Conservation (phyloP, 92 coral and sea anemone genomes). For the Nematostella vectensis region DNA sequence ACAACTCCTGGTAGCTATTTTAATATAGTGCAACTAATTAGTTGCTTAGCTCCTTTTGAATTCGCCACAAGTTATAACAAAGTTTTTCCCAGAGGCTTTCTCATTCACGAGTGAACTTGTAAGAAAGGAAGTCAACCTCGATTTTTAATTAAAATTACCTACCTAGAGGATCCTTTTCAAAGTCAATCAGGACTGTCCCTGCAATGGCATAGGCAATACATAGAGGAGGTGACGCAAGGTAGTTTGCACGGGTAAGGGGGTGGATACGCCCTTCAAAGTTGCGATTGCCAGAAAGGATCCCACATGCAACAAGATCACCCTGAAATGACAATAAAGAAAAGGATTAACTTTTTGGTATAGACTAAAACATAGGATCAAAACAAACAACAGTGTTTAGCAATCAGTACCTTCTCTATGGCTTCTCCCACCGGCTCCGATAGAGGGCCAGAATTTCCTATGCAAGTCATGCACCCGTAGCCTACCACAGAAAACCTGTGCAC, state of each 20-base stretch:
- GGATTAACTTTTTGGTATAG: not conserved
- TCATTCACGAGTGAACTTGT: too few relatives aligned
- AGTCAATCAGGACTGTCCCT: conserved; percentile 82
- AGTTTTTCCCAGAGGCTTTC: too few relatives aligned
- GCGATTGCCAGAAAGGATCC: conserved; percentile 92
- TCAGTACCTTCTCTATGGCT: conserved; percentile 87
- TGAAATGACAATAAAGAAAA: conserved; percentile 6
- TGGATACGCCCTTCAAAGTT: conserved; percentile 99
- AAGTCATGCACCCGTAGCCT: conserved; percentile 99
- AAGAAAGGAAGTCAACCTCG: too few relatives aligned
- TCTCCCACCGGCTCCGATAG: conserved; percentile 82
- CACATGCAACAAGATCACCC: conserved; percentile 96
- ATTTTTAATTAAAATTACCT: too few relatives aligned
- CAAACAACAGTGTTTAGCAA: not conserved
- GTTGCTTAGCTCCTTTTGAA: too few relatives aligned
- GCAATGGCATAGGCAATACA: conserved; percentile 97
- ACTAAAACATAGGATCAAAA: not conserved
- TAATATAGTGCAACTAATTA: too few relatives aligned
- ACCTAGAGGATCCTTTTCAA: conserved; percentile 92
- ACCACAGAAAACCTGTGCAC: conserved; percentile 71
- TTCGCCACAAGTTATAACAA: too few relatives aligned
- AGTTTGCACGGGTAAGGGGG: conserved; percentile 94
- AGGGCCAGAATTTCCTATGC: conserved; percentile 97
- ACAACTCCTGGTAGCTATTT: too few relatives aligned
- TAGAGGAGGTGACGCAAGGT: conserved; percentile 95